phyloP scores from a whole-genome alignment of 2,113 vertebrate genomes.

The Larimichthys crocea region DNA sequence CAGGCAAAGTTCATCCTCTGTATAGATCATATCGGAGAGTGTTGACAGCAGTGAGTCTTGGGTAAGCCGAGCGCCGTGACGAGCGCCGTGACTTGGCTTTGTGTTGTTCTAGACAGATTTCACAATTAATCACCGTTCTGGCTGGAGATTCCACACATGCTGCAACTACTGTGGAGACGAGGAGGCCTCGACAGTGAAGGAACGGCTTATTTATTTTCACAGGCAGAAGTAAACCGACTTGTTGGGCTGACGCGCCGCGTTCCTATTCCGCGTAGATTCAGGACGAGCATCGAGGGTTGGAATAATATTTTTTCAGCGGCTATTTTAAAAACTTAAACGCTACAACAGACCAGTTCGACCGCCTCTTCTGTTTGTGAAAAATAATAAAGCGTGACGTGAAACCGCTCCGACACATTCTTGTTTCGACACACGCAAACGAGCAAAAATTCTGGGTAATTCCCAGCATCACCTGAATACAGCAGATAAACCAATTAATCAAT shows the following conservation, averaged over 20 bases:
- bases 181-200: neutral
- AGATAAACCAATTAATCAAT: neutral
- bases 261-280: too few species aligned
- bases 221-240: neutral
- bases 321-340: neutral
- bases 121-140: slow-evolving; percentile 73
- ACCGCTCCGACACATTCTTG: neutral
- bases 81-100: slow-evolving; percentile 63
- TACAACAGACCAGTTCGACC: neutral
- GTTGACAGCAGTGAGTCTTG: slow-evolving; percentile 81
- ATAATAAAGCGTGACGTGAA: neutral
- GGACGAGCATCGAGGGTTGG: neutral
- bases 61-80: slow-evolving; percentile 76
- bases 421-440: neutral
- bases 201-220: neutral
- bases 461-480: neutral
- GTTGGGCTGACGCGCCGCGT: neutral
- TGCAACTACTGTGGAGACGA: slow-evolving; percentile 25
- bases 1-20: slow-evolving; percentile 82
- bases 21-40: slow-evolving; percentile 78
- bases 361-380: neutral
- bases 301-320: neutral
- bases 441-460: neutral
- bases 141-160: slow-evolving; percentile 60
- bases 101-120: slow-evolving; percentile 72